Percentiles rank a stretch among this genome's conserved stretches.
Evolutionary conservation across 1,140 invertebrate genomes (phyloP).

Genomic region (Caenorhabditis remanei): DNA sequence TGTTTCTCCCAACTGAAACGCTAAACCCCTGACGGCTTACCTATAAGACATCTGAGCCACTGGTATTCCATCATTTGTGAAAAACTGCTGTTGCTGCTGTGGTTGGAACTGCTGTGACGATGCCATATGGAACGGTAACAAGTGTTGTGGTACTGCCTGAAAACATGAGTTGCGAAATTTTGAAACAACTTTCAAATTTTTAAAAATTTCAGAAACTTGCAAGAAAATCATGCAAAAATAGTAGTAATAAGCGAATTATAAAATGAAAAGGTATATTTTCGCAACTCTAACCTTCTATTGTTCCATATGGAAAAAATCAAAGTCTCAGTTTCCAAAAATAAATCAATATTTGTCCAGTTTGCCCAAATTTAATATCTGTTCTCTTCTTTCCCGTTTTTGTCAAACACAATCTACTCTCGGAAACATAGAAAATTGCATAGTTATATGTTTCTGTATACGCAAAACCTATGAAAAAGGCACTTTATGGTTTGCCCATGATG

Average conservation of each 20-base stretch:
- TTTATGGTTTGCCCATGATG: slow-evolving; percentile 21
- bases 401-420: background rate
- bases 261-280: too few relatives aligned
- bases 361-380: background rate
- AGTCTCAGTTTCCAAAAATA: too few relatives aligned
- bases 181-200: background rate
- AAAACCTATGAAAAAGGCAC: background rate
- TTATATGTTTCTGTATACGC: slow-evolving; percentile 26
- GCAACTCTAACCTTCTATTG: too few relatives aligned
- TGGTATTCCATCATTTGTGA: slow-evolving; percentile 7
- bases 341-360: background rate
- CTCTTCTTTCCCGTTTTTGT: slow-evolving; percentile 1
- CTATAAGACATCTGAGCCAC: slow-evolving; percentile 25
- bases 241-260: background rate
- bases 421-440: background rate
- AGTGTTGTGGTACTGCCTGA: slow-evolving; percentile 47
- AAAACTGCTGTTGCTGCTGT: slow-evolving; percentile 34
- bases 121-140: slow-evolving; percentile 43
- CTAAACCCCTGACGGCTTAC: background rate
- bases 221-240: slow-evolving; percentile 21
- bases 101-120: slow-evolving; percentile 15
- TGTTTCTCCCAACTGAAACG: too few relatives aligned
- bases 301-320: too few relatives aligned
- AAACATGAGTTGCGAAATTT: background rate
- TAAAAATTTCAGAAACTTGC: background rate